These are phyloP conservation scores for Microvelia longipes DNA, from an alignment of 1,140 invertebrate genomes.

Conservation along the genomic window DNA sequence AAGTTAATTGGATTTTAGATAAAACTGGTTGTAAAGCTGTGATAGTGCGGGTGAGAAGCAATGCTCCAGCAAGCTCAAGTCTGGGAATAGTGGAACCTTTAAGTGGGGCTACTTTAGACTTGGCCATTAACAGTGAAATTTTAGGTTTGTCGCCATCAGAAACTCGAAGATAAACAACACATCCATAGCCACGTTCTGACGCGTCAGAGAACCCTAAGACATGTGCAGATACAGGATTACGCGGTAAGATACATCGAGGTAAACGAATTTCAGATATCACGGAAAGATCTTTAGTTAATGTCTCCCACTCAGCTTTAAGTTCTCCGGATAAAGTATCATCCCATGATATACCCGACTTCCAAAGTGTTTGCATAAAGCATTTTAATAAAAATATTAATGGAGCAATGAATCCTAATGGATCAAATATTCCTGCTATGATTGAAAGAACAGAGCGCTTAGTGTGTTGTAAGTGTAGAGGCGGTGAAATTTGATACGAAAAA, in stretches of 20 bases:
- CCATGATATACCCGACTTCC: conserved; percentile 22
- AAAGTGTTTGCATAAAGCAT: conserved; percentile 25
- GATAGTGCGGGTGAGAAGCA: conserved; percentile 21
- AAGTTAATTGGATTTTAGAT: not conserved
- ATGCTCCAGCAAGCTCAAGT: conserved; percentile 27
- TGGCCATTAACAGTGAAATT: conserved; percentile 24
- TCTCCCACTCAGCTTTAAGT: not conserved
- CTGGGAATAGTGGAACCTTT: conserved; percentile 27
- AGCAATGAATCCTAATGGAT: conserved; percentile 25
- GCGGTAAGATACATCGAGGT: not conserved
- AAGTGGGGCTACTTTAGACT: conserved; percentile 29
- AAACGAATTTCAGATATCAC: not conserved
- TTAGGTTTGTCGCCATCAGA: not conserved
- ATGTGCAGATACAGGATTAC: conserved; percentile 7
- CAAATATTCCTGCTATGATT: conserved; percentile 23
- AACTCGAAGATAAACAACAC: conserved; percentile 20
- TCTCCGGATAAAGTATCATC: conserved; percentile 20
- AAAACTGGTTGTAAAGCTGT: not conserved
- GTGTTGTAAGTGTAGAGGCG: not conserved
- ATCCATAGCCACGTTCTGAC: conserved; percentile 22
- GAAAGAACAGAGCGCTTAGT: conserved; percentile 21
- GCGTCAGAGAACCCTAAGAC: conserved; percentile 26
- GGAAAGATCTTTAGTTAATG: not conserved
- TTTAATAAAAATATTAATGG: conserved; percentile 20
- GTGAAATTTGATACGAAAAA: not conserved